These are phyloP conservation scores for Sarcophaga variegata DNA, from an alignment of 2,888 invertebrate genomes.

Conservation along the genomic window DNA sequence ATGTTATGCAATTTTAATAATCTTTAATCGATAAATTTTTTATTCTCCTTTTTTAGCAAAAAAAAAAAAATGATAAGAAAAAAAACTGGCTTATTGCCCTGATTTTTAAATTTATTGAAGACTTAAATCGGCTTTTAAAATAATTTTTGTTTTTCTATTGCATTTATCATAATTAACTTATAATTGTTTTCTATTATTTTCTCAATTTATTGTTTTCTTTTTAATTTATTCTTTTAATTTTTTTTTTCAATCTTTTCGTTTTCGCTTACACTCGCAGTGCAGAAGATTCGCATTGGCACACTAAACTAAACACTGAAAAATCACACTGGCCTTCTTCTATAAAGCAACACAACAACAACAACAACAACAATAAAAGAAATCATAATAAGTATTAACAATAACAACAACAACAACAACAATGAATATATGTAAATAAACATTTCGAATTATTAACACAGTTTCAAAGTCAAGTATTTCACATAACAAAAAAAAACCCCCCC, in stretches of 20 bases:
- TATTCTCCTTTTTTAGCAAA: no score
- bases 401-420: background rate
- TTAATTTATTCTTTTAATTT: background rate
- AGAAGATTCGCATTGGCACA: conserved; percentile 66
- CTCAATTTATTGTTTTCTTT: conserved; percentile 17
- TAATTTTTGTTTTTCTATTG: no score
- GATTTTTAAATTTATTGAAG: no score
- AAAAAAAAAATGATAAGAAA: no score
- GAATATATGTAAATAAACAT: background rate
- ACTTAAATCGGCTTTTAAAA: no score
- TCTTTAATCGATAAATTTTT: conserved; percentile 5
- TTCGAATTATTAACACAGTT: conserved; percentile 47
- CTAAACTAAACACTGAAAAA: conserved; percentile 59
- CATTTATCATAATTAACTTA: no score
- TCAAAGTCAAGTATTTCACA: conserved; percentile 67
- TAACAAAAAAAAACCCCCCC: background rate
- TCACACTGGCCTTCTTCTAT: conserved; percentile 23
- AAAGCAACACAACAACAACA: conserved; percentile 1
- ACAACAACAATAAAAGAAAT: background rate
- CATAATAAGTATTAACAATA: no score
- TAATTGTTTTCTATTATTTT: background rate
- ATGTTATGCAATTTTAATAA: background rate
- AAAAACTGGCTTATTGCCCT: no score
- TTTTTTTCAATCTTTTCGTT: conserved; percentile 25
- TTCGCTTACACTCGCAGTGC: conserved; percentile 1